phyloP scores from a whole-genome alignment of 1,140 invertebrate species.

The Diachasma alloeum region DNA sequence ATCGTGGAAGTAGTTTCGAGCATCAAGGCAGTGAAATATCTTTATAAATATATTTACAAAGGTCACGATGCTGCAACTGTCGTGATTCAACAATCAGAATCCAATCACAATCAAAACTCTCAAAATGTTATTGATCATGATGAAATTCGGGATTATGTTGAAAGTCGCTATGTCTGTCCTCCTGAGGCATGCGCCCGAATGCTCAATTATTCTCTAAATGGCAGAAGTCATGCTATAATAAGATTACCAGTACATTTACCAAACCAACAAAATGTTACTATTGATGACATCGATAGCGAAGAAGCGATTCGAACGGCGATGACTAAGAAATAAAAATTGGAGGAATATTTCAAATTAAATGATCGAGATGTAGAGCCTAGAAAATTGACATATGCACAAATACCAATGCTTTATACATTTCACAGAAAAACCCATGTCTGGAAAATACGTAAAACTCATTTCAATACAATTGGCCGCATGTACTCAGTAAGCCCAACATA shows the following conservation, averaged over 20 bases:
- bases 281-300: not conserved
- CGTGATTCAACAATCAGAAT: slow-evolving; percentile 19
- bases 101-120: slow-evolving; percentile 30
- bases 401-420: not conserved
- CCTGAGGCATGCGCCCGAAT: not conserved
- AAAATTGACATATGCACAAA: not conserved
- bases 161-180: slow-evolving; percentile 2
- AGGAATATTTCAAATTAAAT: slow-evolving; percentile 34
- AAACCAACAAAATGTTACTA: slow-evolving; percentile 43
- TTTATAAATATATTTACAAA: too few relatives aligned
- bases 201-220: not conserved
- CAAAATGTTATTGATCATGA: slow-evolving; percentile 27
- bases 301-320: not conserved
- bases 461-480: slow-evolving; percentile 14
- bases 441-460: slow-evolving; percentile 1
- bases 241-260: slow-evolving; percentile 4
- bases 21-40: not conserved
- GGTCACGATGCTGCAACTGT: slow-evolving; percentile 2
- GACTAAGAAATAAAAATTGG: slow-evolving; percentile 17
- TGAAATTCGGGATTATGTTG: slow-evolving; percentile 12
- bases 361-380: not conserved
- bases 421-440: not conserved
- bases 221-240: not conserved
- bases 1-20: slow-evolving; percentile 10
- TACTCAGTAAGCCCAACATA: too few relatives aligned